These are phyloP conservation scores for Dromaius novaehollandiae DNA, from an alignment of 2,113 vertebrate genomes.

Conservation along the genomic window DNA sequence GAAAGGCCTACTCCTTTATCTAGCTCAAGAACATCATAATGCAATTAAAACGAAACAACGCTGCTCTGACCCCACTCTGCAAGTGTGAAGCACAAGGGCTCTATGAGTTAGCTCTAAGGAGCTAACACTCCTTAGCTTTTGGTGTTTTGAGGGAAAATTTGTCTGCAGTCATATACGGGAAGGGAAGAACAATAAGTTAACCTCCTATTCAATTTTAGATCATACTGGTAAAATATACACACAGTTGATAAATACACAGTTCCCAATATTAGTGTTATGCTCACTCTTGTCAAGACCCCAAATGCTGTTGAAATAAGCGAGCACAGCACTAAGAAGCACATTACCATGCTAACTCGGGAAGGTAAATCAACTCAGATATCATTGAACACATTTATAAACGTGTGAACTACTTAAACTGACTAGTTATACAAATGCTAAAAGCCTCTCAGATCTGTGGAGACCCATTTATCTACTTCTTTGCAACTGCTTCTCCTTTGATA, in stretches of 20 bases:
- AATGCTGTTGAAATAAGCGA: background rate
- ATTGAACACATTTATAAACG: background rate
- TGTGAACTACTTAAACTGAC: background rate
- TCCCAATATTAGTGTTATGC: accelerated
- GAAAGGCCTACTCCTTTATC: background rate
- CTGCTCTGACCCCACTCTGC: background rate
- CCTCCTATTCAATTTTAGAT: background rate
- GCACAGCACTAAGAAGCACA: background rate
- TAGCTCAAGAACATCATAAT: background rate
- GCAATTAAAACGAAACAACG: background rate
- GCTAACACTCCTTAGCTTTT: background rate
- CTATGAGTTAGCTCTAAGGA: background rate
- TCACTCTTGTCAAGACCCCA: background rate
- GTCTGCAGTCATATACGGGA: background rate
- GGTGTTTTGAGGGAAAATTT: background rate
- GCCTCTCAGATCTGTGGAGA: background rate
- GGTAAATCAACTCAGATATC: background rate
- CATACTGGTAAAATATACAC: background rate
- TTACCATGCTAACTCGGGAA: background rate
- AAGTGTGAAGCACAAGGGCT: background rate
- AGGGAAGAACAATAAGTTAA: background rate
- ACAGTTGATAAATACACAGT: background rate
- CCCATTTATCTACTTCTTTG: background rate
- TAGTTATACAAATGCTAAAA: background rate
- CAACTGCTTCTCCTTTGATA: no score